Conservation (phyloP, 2,113 vertebrate genomes). For the Lethenteron reissneri region DNA sequence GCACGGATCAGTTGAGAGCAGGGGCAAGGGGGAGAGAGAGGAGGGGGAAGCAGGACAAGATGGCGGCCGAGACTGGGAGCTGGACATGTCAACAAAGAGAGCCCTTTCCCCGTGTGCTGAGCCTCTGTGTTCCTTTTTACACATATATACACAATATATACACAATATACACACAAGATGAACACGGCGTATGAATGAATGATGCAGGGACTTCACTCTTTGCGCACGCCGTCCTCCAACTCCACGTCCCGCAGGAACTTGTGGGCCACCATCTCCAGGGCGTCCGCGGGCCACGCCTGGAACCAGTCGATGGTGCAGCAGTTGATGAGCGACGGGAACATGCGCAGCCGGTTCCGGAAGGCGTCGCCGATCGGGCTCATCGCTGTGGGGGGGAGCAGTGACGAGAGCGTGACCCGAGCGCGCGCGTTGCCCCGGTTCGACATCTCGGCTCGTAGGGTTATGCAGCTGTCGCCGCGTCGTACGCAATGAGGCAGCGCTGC, state of each 20-base stretch:
- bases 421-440: no score
- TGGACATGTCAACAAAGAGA: neutral
- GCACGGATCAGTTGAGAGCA: no score
- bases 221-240: slow-evolving; percentile 33
- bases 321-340: slow-evolving; percentile 82
- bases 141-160: neutral
- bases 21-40: no score
- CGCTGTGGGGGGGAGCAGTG: slow-evolving; percentile 21
- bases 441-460: no score
- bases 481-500: no score
- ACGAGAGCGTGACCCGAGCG: no score
- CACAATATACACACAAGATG: neutral
- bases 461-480: no score
- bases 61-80: neutral
- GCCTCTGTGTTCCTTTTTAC: neutral
- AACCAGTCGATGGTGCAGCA: slow-evolving; percentile 94
- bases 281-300: slow-evolving; percentile 64
- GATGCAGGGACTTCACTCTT: slow-evolving; percentile 26
- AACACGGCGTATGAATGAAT: no score
- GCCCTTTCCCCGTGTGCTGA: neutral
- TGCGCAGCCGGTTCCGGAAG: slow-evolving; percentile 63
- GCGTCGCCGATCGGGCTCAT: slow-evolving; percentile 77
- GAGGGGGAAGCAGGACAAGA: neutral
- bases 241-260: slow-evolving; percentile 67
- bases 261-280: slow-evolving; percentile 69